Conservation (phyloP, 2,797 vertebrate genomes). For the Gadopsis marmoratus region DNA sequence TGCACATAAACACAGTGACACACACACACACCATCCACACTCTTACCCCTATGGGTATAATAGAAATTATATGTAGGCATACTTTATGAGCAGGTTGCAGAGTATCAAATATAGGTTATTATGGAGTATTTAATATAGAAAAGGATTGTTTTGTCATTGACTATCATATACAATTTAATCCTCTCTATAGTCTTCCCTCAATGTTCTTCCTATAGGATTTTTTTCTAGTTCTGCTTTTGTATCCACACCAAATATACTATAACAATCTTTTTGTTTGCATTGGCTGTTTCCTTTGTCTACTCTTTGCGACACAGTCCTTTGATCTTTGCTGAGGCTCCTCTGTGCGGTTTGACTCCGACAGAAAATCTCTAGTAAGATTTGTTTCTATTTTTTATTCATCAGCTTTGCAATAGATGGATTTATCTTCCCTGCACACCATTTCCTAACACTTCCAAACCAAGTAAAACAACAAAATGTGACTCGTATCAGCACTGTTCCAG, state of each 20-base stretch:
- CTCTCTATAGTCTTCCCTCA: background rate
- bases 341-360: slow-evolving; percentile 39
- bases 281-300: slow-evolving; percentile 14
- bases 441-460: background rate
- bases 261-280: slow-evolving; percentile 16
- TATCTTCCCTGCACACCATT: background rate
- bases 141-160: background rate
- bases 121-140: background rate
- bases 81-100: background rate
- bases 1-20: no score
- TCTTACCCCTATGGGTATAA: no score
- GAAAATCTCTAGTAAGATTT: slow-evolving; percentile 48
- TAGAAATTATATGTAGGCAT: background rate
- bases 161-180: background rate
- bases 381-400: slow-evolving; percentile 53
- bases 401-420: slow-evolving; percentile 31
- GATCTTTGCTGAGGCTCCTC: slow-evolving; percentile 38
- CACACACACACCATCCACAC: no score
- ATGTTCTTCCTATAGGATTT: background rate
- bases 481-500: background rate
- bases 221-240: background rate
- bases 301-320: slow-evolving; percentile 36
- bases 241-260: background rate
- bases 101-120: background rate
- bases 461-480: slow-evolving; percentile 17